phyloP scores from a whole-genome alignment of 2,797 vertebrate genomes.

The Characodon lateralis region DNA sequence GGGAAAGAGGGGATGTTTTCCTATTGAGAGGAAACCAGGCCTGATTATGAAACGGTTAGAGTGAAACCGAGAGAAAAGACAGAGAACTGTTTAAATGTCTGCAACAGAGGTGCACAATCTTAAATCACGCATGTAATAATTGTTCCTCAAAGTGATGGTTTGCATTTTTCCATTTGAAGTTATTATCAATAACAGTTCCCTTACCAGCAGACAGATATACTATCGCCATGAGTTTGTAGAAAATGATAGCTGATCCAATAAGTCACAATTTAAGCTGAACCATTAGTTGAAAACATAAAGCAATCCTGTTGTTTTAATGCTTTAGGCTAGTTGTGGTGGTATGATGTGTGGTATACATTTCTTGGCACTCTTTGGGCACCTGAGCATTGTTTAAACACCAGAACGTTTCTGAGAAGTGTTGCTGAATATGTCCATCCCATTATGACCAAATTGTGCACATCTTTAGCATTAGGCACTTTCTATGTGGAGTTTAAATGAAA shows the following conservation, averaged over 20 bases:
- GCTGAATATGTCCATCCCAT: neutral
- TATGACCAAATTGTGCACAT: no score
- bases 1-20: conserved; percentile 76
- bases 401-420: neutral
- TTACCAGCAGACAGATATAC: neutral
- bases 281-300: neutral
- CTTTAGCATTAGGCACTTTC: neutral
- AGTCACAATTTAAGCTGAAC: neutral
- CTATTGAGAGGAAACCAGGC: conserved; percentile 76
- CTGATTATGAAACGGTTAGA: conserved; percentile 66
- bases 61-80: conserved; percentile 69
- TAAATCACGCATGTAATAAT: neutral
- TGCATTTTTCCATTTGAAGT: neutral
- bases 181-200: neutral
- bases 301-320: neutral
- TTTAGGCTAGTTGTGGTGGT: neutral
- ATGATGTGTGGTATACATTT: neutral
- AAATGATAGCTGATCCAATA: neutral
- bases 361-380: neutral
- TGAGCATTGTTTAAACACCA: neutral
- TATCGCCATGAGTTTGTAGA: neutral
- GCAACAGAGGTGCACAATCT: neutral
- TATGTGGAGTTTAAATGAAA: no score
- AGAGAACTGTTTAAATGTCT: conserved; percentile 52
- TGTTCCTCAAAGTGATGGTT: neutral